phyloP scores from a whole-genome alignment of 2,888 invertebrate genomes.

The Calameuta idolon region DNA sequence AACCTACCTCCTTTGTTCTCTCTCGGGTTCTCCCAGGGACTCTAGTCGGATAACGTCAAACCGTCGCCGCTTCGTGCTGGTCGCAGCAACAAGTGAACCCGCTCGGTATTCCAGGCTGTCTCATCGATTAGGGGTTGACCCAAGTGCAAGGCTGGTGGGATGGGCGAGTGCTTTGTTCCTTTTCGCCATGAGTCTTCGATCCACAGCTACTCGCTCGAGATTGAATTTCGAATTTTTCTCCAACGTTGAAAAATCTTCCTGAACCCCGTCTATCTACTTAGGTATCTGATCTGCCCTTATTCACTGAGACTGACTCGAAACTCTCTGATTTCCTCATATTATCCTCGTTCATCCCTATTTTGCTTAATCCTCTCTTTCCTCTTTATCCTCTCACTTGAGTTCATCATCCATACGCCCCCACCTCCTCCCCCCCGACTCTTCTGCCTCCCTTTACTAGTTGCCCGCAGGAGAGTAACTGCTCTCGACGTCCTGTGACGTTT shows the following conservation, averaged over 20 bases:
- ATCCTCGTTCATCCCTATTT: not conserved
- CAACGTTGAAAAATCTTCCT: not conserved
- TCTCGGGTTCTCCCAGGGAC: not conserved
- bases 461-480: not conserved
- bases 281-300: not conserved
- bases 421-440: not conserved
- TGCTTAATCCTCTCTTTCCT: not conserved
- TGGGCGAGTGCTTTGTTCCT: not conserved
- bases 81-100: slow-evolving; percentile 4
- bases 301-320: not conserved
- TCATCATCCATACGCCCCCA: not conserved
- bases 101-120: not conserved
- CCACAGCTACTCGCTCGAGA: not conserved
- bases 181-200: not conserved
- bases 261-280: not conserved
- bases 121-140: not conserved
- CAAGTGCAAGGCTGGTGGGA: not conserved
- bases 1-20: not conserved
- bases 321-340: not conserved
- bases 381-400: not conserved
- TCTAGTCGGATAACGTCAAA: not conserved
- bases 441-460: not conserved
- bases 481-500: not conserved
- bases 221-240: not conserved
- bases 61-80: not conserved